A percentile compares a stretch with the other conserved stretches of the same genome.
Conservation (phyloP, 2,888 invertebrate species). For the Zaprionus lineosus region DNA sequence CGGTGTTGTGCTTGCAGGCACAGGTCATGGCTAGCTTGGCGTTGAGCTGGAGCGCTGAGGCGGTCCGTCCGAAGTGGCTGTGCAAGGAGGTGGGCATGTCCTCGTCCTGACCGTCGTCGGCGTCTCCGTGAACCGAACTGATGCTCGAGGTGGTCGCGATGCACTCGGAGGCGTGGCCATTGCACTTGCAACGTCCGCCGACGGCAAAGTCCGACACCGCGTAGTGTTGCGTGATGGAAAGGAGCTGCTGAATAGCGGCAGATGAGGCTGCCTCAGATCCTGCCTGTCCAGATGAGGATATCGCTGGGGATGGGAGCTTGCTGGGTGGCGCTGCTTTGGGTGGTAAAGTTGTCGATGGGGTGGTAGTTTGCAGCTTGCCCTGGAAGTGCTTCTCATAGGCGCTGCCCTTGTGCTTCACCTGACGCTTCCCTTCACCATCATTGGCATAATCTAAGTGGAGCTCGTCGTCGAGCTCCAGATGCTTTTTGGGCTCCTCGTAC, state of each 20-base stretch:
- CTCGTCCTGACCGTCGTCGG: constrained; percentile 85
- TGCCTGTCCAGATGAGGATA: constrained; percentile 59
- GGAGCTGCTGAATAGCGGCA: constrained; percentile 68
- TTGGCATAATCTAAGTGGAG: constrained; percentile 76
- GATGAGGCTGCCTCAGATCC: constrained; percentile 12
- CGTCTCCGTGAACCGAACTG: constrained; percentile 53
- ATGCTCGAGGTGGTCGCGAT: constrained; percentile 82
- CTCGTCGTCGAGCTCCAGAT: constrained; percentile 76
- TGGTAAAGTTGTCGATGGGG: constrained; percentile 61
- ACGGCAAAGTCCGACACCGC: constrained; percentile 98
- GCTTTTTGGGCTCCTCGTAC: constrained; percentile 79
- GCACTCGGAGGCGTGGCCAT: constrained; percentile 98
- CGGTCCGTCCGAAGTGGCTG: constrained; percentile 52
- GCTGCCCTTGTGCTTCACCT: constrained; percentile 60
- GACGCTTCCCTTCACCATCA: constrained; percentile 68
- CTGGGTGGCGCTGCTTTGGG: constrained; percentile 53
- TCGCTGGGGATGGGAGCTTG: constrained; percentile 82
- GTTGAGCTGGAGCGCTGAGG: constrained; percentile 34
- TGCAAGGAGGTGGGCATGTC: constrained; percentile 44
- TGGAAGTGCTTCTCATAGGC: constrained; percentile 74
- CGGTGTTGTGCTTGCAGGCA: constrained; percentile 99
- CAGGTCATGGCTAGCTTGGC: constrained; percentile 88
- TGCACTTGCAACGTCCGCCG: constrained; percentile 99
- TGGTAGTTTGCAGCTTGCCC: constrained; percentile 49
- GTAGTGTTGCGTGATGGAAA: constrained; percentile 89